Percentiles rank a stretch among this genome's conserved stretches.
phyloP scores from a whole-genome alignment of 1,140 invertebrate genomes.

The Pogonus chalceus region DNA sequence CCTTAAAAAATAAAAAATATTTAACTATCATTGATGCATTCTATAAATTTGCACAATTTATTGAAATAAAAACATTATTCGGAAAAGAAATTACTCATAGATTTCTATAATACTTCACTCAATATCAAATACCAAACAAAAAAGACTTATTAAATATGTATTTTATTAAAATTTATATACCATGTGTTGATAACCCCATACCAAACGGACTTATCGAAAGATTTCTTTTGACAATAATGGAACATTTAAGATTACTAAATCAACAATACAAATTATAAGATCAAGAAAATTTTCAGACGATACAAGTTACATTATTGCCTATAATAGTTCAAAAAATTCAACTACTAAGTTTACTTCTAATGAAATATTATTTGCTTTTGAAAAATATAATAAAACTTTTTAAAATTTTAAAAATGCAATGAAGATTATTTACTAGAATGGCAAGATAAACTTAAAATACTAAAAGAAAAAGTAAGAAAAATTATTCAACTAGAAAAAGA shows the following conservation, averaged over 20 bases:
- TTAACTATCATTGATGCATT: slow-evolving; percentile 25
- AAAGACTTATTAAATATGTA: slow-evolving; percentile 15
- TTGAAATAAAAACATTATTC: slow-evolving; percentile 15
- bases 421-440: not conserved
- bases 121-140: slow-evolving; percentile 12
- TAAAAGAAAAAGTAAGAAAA: not conserved
- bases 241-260: slow-evolving; percentile 10
- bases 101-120: slow-evolving; percentile 16
- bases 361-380: not conserved
- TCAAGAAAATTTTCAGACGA: not conserved
- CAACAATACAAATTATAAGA: not conserved
- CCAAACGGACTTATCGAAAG: slow-evolving; percentile 15
- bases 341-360: not conserved
- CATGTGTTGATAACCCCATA: slow-evolving; percentile 8
- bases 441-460: not conserved
- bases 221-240: slow-evolving; percentile 15
- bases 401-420: not conserved
- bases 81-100: slow-evolving; percentile 14
- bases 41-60: too few species aligned
- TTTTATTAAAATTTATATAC: slow-evolving; percentile 16
- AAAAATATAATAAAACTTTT: not conserved
- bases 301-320: not conserved
- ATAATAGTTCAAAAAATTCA: not conserved
- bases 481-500: not conserved
- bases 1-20: slow-evolving; percentile 18